Evolutionary conservation across 1,140 invertebrate species (phyloP).

Genomic region (Drosophila sp.): DNA sequence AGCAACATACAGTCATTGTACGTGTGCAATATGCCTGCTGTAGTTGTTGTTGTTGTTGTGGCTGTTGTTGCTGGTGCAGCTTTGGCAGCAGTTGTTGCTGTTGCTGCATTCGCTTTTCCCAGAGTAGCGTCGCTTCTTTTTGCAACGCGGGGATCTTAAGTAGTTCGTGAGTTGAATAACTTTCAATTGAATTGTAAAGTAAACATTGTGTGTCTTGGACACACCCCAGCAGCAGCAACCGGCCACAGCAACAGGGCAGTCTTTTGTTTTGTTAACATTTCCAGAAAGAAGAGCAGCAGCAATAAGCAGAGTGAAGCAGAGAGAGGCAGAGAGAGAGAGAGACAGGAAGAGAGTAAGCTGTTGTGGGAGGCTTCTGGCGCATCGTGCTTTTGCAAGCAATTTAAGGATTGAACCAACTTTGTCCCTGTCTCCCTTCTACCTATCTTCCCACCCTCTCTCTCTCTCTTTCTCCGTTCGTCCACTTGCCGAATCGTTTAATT

Average conservation of each 20-base stretch:
- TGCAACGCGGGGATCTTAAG: conserved; percentile 72
- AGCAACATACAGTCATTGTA: conserved; percentile 47
- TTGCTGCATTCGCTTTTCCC: conserved; percentile 66
- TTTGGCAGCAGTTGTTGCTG: conserved; percentile 42
- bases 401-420: conserved; percentile 67
- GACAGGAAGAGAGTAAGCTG: conserved; percentile 4
- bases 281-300: conserved; percentile 18
- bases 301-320: conserved; percentile 1
- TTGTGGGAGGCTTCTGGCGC: conserved; percentile 46
- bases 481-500: conserved; percentile 62
- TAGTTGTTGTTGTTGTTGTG: conserved; percentile 32
- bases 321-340: conserved; percentile 8
- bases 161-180: conserved; percentile 84
- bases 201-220: conserved; percentile 78
- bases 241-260: conserved; percentile 40
- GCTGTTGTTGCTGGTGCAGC: conserved; percentile 8
- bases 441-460: background rate
- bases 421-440: background rate
- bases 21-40: conserved; percentile 69
- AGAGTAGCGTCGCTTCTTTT: conserved; percentile 74
- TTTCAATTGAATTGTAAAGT: conserved; percentile 84
- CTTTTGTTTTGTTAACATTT: conserved; percentile 62
- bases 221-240: conserved; percentile 62
- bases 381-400: conserved; percentile 73
- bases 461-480: background rate